Conservation (phyloP, 1,140 invertebrate genomes). For the Bombus vancouverensis region DNA sequence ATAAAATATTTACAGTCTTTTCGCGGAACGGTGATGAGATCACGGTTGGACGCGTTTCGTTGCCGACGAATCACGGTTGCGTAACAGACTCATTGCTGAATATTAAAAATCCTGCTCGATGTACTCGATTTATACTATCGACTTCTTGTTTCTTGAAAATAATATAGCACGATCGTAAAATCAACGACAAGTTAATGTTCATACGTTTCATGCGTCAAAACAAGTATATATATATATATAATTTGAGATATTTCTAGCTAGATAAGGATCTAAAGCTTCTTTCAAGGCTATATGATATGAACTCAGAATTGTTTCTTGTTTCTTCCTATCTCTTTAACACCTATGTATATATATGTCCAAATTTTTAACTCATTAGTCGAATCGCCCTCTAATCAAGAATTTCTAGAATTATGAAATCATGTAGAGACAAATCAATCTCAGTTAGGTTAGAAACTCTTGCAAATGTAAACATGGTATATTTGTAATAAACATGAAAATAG, state of each 20-base stretch:
- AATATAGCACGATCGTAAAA: neutral
- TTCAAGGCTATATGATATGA: neutral
- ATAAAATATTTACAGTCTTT: slow-evolving; percentile 32
- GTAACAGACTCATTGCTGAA: neutral
- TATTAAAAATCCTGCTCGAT: slow-evolving; percentile 3
- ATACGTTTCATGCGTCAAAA: neutral
- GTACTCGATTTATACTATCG: neutral
- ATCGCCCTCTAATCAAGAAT: neutral
- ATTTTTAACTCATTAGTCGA: neutral
- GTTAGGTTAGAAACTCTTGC: neutral
- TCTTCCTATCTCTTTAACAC: too few relatives aligned
- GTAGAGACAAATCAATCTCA: neutral
- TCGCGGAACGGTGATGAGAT: slow-evolving; percentile 24
- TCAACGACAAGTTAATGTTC: neutral
- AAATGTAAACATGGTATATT: neutral
- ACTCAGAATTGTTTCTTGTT: neutral
- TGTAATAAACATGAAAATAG: neutral
- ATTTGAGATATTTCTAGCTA: neutral
- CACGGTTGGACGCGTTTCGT: slow-evolving; percentile 10
- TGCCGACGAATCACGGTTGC: neutral
- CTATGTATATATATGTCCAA: too few relatives aligned
- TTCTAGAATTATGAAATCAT: neutral
- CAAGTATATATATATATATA: neutral
- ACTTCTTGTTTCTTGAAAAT: neutral
- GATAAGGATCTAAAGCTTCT: neutral